Conservation (phyloP, 2,888 invertebrate genomes). For the Enchytraeus crypticus region DNA sequence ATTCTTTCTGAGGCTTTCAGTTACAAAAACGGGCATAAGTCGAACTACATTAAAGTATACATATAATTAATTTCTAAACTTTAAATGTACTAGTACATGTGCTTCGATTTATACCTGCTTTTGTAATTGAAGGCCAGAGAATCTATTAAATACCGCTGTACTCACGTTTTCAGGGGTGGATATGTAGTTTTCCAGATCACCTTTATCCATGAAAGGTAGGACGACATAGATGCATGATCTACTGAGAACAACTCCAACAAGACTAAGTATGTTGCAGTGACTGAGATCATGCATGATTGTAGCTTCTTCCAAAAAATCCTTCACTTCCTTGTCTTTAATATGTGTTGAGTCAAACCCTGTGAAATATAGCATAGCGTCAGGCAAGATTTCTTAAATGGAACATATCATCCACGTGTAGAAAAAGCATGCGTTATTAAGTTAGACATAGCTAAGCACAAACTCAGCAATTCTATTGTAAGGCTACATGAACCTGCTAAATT, state of each 20-base stretch:
- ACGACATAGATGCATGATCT: conserved; percentile 45
- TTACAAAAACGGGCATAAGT: too few species aligned
- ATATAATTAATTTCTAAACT: too few species aligned
- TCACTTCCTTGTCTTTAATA: conserved; percentile 8
- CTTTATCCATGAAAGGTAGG: conserved; percentile 49
- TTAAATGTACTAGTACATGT: too few species aligned
- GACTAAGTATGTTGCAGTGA: conserved; percentile 47
- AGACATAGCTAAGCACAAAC: neutral
- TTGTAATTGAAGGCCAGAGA: neutral
- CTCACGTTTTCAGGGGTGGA: conserved; percentile 33
- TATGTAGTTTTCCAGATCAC: conserved; percentile 39
- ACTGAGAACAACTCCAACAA: conserved; percentile 46
- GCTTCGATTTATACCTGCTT: too few species aligned
- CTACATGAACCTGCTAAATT: neutral
- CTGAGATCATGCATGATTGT: conserved; percentile 47
- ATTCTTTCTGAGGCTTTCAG: too few species aligned
- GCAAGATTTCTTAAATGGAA: neutral
- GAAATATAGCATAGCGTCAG: neutral
- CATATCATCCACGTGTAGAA: neutral
- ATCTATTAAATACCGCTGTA: neutral
- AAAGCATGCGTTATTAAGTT: neutral
- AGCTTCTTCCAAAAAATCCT: conserved; percentile 25
- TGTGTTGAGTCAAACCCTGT: neutral
- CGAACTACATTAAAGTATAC: too few species aligned
- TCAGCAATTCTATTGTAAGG: neutral